Percentiles rank a stretch among this genome's conserved stretches.
Evolutionary conservation across 2,113 vertebrate species (phyloP).

Genomic region (Cnemophilus loriae): DNA sequence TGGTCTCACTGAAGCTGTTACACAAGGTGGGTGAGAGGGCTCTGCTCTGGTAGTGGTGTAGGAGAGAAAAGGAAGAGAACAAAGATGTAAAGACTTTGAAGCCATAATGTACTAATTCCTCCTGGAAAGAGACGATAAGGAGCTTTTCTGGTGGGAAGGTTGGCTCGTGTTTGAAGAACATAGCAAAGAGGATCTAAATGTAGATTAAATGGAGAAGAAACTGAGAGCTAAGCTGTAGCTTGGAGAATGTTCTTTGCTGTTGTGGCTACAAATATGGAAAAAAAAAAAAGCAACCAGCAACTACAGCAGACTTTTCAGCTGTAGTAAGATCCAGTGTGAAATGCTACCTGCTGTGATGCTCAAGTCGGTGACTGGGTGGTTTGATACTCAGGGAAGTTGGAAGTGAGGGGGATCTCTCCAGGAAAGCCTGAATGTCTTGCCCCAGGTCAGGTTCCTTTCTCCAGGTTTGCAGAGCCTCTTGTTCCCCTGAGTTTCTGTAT

Average conservation of each 20-base stretch:
- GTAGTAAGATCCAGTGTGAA: neutral
- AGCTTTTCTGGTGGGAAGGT: neutral
- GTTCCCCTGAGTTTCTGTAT: neutral
- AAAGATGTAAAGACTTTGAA: neutral
- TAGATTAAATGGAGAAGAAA: neutral
- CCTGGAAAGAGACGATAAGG: neutral
- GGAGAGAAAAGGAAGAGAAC: neutral
- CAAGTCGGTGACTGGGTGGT: neutral
- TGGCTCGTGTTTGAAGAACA: neutral
- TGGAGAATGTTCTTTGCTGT: neutral
- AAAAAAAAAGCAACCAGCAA: neutral
- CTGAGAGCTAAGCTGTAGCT: neutral
- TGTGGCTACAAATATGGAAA: accelerated
- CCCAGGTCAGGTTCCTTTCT: neutral
- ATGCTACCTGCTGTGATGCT: neutral
- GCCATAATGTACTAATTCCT: neutral
- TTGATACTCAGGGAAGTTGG: neutral
- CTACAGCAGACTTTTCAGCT: neutral
- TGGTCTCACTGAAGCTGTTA: neutral
- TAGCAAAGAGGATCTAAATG: neutral
- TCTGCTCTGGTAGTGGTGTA: neutral
- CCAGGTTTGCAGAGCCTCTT: neutral
- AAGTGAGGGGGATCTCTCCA: neutral
- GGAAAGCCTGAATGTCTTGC: neutral
- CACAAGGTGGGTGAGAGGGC: neutral